phyloP scores from a whole-genome alignment of 64 coral and sea anemone genomes.

The Trachythela sp. region DNA sequence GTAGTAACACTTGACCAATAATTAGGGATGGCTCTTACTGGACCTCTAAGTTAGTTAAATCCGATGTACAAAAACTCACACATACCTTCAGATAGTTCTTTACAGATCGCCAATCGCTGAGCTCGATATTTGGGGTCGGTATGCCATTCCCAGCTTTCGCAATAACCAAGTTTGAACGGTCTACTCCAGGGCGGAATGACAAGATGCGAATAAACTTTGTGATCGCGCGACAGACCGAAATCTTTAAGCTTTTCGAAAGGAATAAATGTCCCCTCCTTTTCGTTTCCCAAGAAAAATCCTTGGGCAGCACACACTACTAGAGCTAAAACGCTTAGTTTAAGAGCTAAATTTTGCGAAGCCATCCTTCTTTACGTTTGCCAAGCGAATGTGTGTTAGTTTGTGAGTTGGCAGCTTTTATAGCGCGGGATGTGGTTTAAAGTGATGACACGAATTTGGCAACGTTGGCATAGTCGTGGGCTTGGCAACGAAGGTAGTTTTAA shows the following conservation, averaged over 20 bases:
- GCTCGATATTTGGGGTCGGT: constrained; percentile 92
- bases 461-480: background rate
- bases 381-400: background rate
- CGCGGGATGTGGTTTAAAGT: background rate
- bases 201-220: constrained; percentile 78
- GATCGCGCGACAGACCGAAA: constrained; percentile 64
- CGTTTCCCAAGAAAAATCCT: background rate
- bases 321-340: background rate
- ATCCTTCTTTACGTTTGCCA: background rate
- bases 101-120: constrained; percentile 80
- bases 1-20: too few relatives aligned
- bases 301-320: background rate
- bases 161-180: constrained; percentile 94
- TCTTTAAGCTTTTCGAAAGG: constrained; percentile 51
- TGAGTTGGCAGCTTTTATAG: background rate
- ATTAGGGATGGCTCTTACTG: too few relatives aligned
- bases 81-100: constrained; percentile 73
- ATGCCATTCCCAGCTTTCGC: constrained; percentile 97
- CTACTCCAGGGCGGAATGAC: constrained; percentile 89
- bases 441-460: background rate
- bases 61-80: background rate
- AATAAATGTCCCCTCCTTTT: background rate
- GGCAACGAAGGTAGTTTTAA: background rate
- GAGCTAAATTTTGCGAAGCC: background rate
- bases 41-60: too few relatives aligned